Base-by-base conservation (phyloP, 2,888 invertebrate genomes). In the Tetanocera ferruginea region DNA sequence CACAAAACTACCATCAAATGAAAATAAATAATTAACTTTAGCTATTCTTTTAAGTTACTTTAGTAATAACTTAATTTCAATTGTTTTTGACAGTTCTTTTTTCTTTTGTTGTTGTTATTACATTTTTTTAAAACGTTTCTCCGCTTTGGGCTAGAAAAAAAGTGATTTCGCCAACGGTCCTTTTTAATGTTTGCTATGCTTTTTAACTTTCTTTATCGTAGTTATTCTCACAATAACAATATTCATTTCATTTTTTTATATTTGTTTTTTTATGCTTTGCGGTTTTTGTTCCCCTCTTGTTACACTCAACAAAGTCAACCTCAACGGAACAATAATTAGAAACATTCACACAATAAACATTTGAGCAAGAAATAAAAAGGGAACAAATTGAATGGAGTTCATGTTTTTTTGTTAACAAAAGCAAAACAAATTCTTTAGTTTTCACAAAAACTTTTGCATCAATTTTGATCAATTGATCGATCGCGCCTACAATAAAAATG, bases 331-430 rank as follows among this genome's bases (percentile, higher is more conserved):
- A 52, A 74, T 25, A 64, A 28, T 28, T 19, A 17, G 62, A 76
- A 76, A 62, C 69, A 76, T 70, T 43, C 49, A 76, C 70, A 70
- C 70, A 62, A 51, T 31, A 49, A 70, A 76, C 70, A 62, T n/a
- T 70, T 76, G 51, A 70, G 70, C 70, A 70, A 62, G n/a, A 49
- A 66, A 51, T 9, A 70, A 28, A 37, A 25, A 74, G 34, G 14
- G 14, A 60, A 31, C 8, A 57, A 64, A 64, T 34, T 73, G 3
- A 37, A 60, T 28, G 6, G 11, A 28, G 25, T 34, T 57, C 19
- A n/a, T 37, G 37, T n/a, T 60, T 64, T 66, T 51, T 51, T 28
- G 5, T 9, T 52, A 66, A 60, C 64, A 74, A 66, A 74, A 52
- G 74, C 74, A 66, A 74, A 62, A 74, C 51, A 51, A 64, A 73